A percentile compares a stretch with the other conserved stretches of the same genome.
Evolutionary conservation across 2,888 invertebrate species (phyloP).

Genomic region (Phaedon cochleariae): DNA sequence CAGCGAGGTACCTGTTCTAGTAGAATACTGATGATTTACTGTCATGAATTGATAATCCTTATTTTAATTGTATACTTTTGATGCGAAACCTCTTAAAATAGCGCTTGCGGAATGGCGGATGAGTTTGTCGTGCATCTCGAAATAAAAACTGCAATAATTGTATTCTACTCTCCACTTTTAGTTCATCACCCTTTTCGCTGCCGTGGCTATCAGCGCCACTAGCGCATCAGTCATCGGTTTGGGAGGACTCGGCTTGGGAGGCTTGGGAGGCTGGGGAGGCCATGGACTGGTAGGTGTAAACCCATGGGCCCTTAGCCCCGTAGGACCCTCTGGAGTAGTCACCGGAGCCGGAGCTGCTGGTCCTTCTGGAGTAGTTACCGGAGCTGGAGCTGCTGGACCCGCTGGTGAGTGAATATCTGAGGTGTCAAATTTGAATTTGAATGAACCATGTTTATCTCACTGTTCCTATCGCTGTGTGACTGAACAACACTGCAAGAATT

Average conservation of each 20-base stretch:
- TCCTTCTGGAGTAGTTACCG: slow-evolving; percentile 38
- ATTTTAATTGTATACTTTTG: too few species aligned
- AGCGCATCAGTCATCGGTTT: slow-evolving; percentile 31
- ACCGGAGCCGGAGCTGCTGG: slow-evolving; percentile 42
- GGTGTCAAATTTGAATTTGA: too few species aligned
- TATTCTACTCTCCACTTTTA: slow-evolving; percentile 15
- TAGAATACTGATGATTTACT: too few species aligned
- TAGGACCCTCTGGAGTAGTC: slow-evolving; percentile 38
- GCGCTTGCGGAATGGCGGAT: too few species aligned
- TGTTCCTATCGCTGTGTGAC: too few species aligned
- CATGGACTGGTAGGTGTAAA: slow-evolving; percentile 15
- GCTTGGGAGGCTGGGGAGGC: slow-evolving; percentile 11
- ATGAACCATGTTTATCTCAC: too few species aligned
- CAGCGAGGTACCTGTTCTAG: too few species aligned
- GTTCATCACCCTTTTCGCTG: slow-evolving; percentile 32
- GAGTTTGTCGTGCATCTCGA: too few species aligned
- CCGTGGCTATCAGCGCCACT: slow-evolving; percentile 30
- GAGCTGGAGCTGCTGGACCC: slow-evolving; percentile 37
- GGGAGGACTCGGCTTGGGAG: slow-evolving; percentile 19
- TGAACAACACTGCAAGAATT: too few species aligned
- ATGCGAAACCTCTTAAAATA: too few species aligned
- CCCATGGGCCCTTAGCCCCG: slow-evolving; percentile 25
- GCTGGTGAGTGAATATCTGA: slow-evolving; percentile 16
- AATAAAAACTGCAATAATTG: neutral
- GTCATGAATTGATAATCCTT: too few species aligned